Conservation (phyloP, 2,113 vertebrate genomes). For the cat (Felis catus) region F.catus_Fca126_mat1.0 CM031414.1:70179001-70179500, state of each 20-base stretch:
- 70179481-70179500: background rate
- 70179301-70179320: background rate
- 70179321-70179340: no score
- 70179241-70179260: background rate
- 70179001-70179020: background rate
- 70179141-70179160: background rate
- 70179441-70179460: background rate
- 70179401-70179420: background rate
- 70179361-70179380: background rate
- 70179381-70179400: background rate
- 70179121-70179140: background rate
- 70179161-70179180: background rate
- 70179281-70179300: background rate
- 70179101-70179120: background rate
- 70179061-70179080: background rate
- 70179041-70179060: background rate
- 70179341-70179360: background rate
- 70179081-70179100: background rate
- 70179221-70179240: background rate
- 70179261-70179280: background rate
- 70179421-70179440: background rate
- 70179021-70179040: background rate
- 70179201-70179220: background rate
- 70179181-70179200: accelerated
- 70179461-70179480: background rate